A percentile compares a stretch with the other conserved stretches of the same genome.
Conservation (phyloP, 2,888 invertebrate species). For the Tenthredo distinguenda region DNA sequence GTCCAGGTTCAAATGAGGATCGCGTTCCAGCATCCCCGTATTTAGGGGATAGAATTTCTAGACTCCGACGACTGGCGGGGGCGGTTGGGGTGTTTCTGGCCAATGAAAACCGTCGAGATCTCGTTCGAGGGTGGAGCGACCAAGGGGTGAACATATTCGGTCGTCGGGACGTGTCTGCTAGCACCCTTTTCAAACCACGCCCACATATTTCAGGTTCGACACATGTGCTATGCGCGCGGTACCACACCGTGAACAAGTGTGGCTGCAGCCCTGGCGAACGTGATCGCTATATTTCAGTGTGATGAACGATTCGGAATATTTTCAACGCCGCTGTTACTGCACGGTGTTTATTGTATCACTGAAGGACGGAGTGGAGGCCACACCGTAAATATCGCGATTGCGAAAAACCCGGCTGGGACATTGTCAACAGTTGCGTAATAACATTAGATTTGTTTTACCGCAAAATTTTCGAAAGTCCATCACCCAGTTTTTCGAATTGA, state of each 20-base stretch:
- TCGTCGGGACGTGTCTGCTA: conserved; percentile 76
- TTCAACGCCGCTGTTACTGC: conserved; percentile 68
- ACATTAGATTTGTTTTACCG: conserved; percentile 15
- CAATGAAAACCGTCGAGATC: conserved; percentile 70
- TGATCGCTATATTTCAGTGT: conserved; percentile 67
- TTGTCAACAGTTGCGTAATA: conserved; percentile 4
- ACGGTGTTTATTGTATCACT: conserved; percentile 59
- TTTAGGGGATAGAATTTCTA: conserved; percentile 72
- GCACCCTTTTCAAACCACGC: conserved; percentile 73
- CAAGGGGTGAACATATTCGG: conserved; percentile 76
- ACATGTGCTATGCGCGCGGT: conserved; percentile 72
- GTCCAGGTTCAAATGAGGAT: conserved; percentile 73
- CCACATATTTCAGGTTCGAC: conserved; percentile 78
- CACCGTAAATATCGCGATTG: conserved; percentile 16
- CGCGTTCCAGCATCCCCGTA: conserved; percentile 71
- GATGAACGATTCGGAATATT: conserved; percentile 76
- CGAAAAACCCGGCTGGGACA: conserved; percentile 23
- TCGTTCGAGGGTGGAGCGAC: conserved; percentile 73
- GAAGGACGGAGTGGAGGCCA: conserved; percentile 21
- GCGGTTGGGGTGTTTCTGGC: conserved; percentile 66
- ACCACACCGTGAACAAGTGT: conserved; percentile 42
- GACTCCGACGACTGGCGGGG: conserved; percentile 68
- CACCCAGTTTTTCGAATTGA: background rate
- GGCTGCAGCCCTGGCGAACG: conserved; percentile 23
- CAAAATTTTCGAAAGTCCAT: conserved; percentile 11